These are phyloP conservation scores for Bujurquina vittata DNA, from an alignment of 2,113 vertebrate species.

Conservation along the genomic window DNA sequence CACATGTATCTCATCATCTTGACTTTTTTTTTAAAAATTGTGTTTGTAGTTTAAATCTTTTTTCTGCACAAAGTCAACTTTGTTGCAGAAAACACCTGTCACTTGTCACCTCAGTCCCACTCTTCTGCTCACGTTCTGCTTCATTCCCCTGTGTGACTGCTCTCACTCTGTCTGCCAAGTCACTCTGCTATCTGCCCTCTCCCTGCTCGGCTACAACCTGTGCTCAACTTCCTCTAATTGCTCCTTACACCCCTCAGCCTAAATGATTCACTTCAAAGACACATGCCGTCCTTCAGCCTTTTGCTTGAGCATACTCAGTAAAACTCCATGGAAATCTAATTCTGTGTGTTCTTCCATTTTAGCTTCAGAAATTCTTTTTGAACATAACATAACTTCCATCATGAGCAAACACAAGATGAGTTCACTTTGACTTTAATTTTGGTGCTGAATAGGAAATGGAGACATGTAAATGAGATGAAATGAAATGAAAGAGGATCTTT, in stretches of 20 bases:
- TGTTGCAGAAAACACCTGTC: no score
- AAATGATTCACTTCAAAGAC: neutral
- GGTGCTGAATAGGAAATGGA: neutral
- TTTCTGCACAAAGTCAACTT: neutral
- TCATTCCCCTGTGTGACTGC: no score
- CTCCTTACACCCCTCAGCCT: neutral
- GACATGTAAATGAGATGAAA: neutral
- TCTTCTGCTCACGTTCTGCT: neutral
- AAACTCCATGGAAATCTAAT: neutral
- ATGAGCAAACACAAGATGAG: no score
- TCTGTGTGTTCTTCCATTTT: no score
- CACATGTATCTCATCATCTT: no score
- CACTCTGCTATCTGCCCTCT: no score
- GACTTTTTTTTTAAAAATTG: no score
- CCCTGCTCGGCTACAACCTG: neutral
- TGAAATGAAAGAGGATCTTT: accelerated
- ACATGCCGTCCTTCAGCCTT: neutral
- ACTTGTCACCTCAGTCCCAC: neutral
- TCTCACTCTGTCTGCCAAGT: no score
- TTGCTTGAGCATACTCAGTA: neutral
- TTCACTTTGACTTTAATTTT: neutral
- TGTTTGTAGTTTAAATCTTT: no score
- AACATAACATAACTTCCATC: no score
- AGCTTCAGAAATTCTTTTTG: no score
- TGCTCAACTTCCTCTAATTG: neutral